Evolutionary conservation across 2,888 invertebrate genomes (phyloP).

Genomic region (Eretmocerus hayati): DNA sequence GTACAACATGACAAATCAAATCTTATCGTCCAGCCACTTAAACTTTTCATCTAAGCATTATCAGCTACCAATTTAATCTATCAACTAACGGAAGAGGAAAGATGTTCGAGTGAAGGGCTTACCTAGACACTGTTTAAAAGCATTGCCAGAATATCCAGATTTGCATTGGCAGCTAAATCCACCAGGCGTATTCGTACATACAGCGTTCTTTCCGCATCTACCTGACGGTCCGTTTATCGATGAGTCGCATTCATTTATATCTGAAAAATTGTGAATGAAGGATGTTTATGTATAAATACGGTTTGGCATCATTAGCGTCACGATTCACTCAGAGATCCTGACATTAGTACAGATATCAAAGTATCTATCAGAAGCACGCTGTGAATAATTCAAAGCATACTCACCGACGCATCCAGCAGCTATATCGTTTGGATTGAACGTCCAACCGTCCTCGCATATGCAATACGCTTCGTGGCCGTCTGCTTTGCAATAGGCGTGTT

Average conservation of each 20-base stretch:
- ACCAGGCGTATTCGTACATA: conserved; percentile 74
- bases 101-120: conserved; percentile 17
- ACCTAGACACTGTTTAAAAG: conserved; percentile 67
- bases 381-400: too few relatives aligned
- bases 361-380: background rate
- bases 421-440: conserved; percentile 82
- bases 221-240: conserved; percentile 66
- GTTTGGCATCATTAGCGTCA: too few relatives aligned
- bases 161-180: conserved; percentile 76
- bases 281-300: too few relatives aligned
- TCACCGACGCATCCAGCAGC: conserved; percentile 76
- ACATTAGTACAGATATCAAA: background rate
- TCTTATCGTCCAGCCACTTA: too few relatives aligned
- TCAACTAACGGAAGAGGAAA: background rate
- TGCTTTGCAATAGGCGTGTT: conserved; percentile 82
- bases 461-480: conserved; percentile 86
- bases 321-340: too few relatives aligned
- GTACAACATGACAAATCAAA: too few relatives aligned
- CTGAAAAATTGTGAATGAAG: conserved; percentile 45
- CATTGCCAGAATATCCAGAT: conserved; percentile 79
- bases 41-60: too few relatives aligned
- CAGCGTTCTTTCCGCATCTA: conserved; percentile 75
- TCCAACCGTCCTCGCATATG: conserved; percentile 90
- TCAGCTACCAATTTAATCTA: too few relatives aligned
- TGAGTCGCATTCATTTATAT: conserved; percentile 84